Evolutionary conservation across 92 coral and sea anemone species (phyloP).

Genomic region (Hydrozoanthus gracilis): DNA sequence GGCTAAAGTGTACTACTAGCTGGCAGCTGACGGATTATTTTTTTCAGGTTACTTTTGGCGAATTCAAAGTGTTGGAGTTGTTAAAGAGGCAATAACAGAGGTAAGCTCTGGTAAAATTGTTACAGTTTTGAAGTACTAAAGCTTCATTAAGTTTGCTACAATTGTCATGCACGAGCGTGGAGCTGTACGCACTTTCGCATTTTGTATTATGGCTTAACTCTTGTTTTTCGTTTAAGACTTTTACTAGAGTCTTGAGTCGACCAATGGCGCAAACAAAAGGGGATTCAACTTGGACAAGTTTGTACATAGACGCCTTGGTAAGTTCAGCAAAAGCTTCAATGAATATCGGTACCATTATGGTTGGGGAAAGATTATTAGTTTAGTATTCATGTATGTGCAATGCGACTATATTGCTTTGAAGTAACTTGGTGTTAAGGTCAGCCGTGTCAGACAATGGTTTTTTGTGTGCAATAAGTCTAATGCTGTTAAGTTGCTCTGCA

Average conservation of each 20-base stretch:
- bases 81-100: slow-evolving; percentile 89
- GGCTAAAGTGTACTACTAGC: neutral
- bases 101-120: slow-evolving; percentile 47
- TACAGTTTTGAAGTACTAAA: neutral
- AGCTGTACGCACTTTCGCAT: neutral
- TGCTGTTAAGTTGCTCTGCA: neutral
- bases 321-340: slow-evolving; percentile 26
- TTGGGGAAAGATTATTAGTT: too few relatives aligned
- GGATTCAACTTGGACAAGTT: slow-evolving; percentile 88
- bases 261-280: slow-evolving; percentile 91
- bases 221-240: slow-evolving; percentile 58
- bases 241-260: slow-evolving; percentile 89
- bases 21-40: neutral
- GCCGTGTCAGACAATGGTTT: too few relatives aligned
- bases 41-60: slow-evolving; percentile 77
- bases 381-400: too few relatives aligned
- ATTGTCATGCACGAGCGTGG: neutral
- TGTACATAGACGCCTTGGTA: slow-evolving; percentile 93
- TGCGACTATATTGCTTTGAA: too few relatives aligned
- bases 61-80: slow-evolving; percentile 95
- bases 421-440: too few relatives aligned
- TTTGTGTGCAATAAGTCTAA: too few relatives aligned
- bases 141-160: neutral
- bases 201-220: neutral
- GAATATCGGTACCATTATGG: neutral